Evolutionary conservation across 2,113 vertebrate species (phyloP), one percentile per base, ranked within the genome.

Genomic region (Hepsetus odoe): DNA sequence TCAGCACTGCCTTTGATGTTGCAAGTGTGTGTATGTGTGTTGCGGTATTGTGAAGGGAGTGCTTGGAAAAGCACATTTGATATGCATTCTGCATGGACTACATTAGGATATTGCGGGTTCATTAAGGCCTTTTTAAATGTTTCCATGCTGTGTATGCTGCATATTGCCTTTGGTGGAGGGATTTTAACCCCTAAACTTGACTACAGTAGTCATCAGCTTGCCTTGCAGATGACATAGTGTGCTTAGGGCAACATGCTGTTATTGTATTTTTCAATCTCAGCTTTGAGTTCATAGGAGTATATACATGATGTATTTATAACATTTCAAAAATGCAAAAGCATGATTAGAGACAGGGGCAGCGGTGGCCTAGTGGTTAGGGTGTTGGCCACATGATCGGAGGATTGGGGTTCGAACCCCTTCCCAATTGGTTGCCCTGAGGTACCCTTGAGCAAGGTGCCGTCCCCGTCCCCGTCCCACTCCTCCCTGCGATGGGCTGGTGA

Each of bases 1-100:
- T 88, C 87, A 86, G 80, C 40, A 42, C 82, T 58, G 71, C 28
- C 88, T 93, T 91, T 91, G 89, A 92, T 88, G 89, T 87, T 87
- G 13, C 44, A 44, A 66, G 59, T 7, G 24, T 74, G 42, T 11
- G n/a, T n/a, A 73, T 56, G 74, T 67, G 62, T 67, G 61, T 38
- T 2, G 67, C 22, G 28, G 76, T 42, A 44, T 55, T 14, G 22
- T 26, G 88, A 85, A 87, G 89, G 83, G 86, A 88, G 85, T 89
- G 86, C 90, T 89, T 64, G 65, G 82, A 86, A 87, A 88, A 87
- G 81, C 74, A 74, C 84, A 88, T 89, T 88, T 87, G 87, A 92
- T 89, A 85, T 87, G 84, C 76, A 83, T 89, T 89, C 80, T 87
- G 79, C 81, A 87, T 86, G 88, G 85, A 85, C 82, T 82, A 76